Conservation (phyloP, 2,888 invertebrate genomes). For the Pseudoips prasinana region DNA sequence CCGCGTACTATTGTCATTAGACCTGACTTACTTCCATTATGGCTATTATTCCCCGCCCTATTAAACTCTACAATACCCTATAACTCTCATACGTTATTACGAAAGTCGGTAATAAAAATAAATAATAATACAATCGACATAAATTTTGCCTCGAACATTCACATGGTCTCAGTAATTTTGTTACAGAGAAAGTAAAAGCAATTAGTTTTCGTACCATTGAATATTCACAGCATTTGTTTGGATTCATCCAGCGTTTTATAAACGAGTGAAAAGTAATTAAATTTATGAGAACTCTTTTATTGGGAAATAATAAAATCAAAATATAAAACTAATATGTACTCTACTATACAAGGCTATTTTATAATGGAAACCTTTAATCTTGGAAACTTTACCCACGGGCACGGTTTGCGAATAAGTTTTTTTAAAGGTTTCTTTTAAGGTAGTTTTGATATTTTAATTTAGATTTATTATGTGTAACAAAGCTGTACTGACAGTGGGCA, state of each 20-base stretch:
- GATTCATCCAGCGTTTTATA: slow-evolving; percentile 15
- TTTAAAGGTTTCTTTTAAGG: too few relatives aligned
- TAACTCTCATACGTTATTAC: slow-evolving; percentile 1
- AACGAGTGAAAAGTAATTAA: slow-evolving; percentile 12
- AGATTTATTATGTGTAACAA: too few relatives aligned
- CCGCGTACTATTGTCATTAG: slow-evolving; percentile 41
- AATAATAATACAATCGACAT: slow-evolving; percentile 2
- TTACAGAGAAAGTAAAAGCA: slow-evolving; percentile 15
- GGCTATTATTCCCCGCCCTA: slow-evolving; percentile 22
- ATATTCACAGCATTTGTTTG: slow-evolving; percentile 23
- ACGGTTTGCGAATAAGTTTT: too few relatives aligned
- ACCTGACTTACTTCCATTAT: slow-evolving; percentile 19
- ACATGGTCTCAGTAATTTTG: slow-evolving; percentile 4
- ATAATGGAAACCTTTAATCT: too few relatives aligned
- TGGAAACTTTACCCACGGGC: too few relatives aligned
- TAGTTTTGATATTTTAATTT: too few relatives aligned
- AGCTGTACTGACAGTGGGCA: too few relatives aligned
- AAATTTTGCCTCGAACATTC: background rate
- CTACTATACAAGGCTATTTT: too few relatives aligned
- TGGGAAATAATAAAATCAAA: too few relatives aligned
- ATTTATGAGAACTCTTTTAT: too few relatives aligned
- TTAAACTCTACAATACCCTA: slow-evolving; percentile 14
- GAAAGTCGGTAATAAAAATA: slow-evolving; percentile 6
- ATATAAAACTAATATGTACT: too few relatives aligned
- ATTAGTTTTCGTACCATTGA: slow-evolving; percentile 17